Evolutionary conservation across 2,888 invertebrate genomes (phyloP).

Genomic region (Julus scanicus): DNA sequence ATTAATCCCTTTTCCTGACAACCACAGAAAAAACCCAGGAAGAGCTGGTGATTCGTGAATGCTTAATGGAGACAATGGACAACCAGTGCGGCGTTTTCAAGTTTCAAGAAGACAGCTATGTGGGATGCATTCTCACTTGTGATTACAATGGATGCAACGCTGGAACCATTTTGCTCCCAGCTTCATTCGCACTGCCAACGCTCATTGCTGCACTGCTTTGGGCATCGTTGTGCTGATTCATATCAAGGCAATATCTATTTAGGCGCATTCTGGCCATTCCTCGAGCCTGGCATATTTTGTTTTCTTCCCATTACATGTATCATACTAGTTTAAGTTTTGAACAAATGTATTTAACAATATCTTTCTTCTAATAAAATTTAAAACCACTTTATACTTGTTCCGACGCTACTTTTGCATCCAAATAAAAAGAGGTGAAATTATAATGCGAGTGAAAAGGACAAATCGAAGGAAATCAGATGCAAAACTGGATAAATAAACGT

Average conservation of each 20-base stretch:
- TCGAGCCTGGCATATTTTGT: background rate
- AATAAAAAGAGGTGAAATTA: too few species aligned
- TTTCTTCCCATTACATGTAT: background rate
- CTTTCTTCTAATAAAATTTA: conserved; percentile 5
- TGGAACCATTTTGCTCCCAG: background rate
- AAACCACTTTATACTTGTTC: background rate
- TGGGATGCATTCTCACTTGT: conserved; percentile 70
- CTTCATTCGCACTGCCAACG: background rate
- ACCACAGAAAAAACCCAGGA: conserved; percentile 62
- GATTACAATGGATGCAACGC: conserved; percentile 69
- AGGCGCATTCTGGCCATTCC: background rate
- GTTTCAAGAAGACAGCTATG: conserved; percentile 67
- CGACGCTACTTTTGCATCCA: too few species aligned
- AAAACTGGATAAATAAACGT: too few species aligned
- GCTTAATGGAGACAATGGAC: conserved; percentile 69
- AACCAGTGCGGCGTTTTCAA: conserved; percentile 70
- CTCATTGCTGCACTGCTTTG: background rate
- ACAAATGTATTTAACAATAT: conserved; percentile 17
- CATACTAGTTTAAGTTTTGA: background rate
- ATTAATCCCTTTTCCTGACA: background rate
- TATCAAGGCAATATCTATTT: background rate
- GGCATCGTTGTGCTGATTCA: background rate
- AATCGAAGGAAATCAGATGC: too few species aligned
- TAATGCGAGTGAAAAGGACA: too few species aligned
- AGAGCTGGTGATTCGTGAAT: conserved; percentile 68